Evolutionary conservation across 1,140 invertebrate genomes (phyloP).

Genomic region (Bombus consobrinus): DNA sequence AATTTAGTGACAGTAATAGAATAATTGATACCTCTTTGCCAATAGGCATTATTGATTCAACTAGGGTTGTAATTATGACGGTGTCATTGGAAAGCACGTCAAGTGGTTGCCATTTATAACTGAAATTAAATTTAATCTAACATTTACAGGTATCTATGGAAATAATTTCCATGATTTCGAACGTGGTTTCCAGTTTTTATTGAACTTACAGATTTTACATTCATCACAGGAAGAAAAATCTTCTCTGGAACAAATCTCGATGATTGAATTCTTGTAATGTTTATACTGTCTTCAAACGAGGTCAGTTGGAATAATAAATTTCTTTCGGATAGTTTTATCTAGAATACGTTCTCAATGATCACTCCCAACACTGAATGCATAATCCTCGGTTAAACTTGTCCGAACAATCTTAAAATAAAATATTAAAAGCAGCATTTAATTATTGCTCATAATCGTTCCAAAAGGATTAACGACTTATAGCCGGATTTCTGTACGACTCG

Average conservation of each 20-base stretch:
- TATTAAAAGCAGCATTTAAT: neutral
- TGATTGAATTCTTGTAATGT: too few relatives aligned
- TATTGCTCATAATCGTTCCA: neutral
- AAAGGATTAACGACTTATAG: neutral
- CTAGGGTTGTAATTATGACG: conserved; percentile 4
- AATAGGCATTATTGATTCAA: conserved; percentile 1
- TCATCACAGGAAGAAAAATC: neutral
- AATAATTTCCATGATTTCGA: neutral
- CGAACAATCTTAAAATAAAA: neutral
- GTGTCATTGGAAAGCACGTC: neutral
- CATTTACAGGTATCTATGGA: neutral
- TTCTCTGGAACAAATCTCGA: neutral
- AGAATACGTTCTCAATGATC: neutral
- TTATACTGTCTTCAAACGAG: too few relatives aligned
- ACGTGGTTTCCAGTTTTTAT: neutral
- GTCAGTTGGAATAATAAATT: neutral
- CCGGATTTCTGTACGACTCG: neutral
- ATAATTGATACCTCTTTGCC: conserved; percentile 15
- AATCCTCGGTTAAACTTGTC: neutral
- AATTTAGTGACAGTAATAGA: neutral
- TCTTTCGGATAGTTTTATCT: neutral
- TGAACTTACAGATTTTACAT: neutral
- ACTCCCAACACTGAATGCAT: too few relatives aligned
- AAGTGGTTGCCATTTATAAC: neutral
- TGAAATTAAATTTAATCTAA: neutral